Evolutionary conservation across 2,888 invertebrate genomes (phyloP), one percentile per base, ranked within the genome.

Genomic region (Ptilodon capucinus): DNA sequence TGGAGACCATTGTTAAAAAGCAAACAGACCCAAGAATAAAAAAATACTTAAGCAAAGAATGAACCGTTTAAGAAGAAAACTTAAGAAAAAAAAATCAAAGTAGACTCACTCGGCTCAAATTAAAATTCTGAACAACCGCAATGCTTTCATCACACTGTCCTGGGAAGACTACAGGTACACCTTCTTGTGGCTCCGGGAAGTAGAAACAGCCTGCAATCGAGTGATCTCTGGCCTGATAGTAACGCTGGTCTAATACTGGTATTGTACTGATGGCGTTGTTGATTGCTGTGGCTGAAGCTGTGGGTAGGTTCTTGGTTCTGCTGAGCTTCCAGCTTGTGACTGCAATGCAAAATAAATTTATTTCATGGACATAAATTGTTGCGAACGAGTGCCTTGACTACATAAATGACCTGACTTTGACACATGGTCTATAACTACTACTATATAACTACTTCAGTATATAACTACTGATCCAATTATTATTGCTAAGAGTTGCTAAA

Each of bases 281-380:
- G 8, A 89, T 84, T 0, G 59, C 64, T 0, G 41, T 44, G 14
- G 51, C 48, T 0, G 75, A 76, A 5, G 23, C 46, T 0, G 46
- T 7, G 1, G 73, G 18, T 14, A 86, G 51, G 2, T 59, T 32
- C 40, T 79, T 82, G 0, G 63, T 64, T 54, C 81, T 76, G 40
- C 89, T 84, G 0, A 90, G 70, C 41, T 87, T 86, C 89, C 89
- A 89, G 41, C 76, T 70, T 35, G 62, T 74, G 0, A 86, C 87
- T 87, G 64, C 14, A 63, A 65, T 43, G 19, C 3, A 4, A 32
- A 32, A 32, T 32, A 14, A 0, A 32, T n/a, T n/a, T n/a, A n/a
- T n/a, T n/a, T n/a, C n/a, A n/a, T n/a, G n/a, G n/a, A n/a, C n/a
- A n/a, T n/a, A n/a, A n/a, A n/a, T n/a, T n/a, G n/a, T n/a, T n/a